phyloP scores from a whole-genome alignment of 2,888 invertebrate species.

The Napeogenes inachia region DNA sequence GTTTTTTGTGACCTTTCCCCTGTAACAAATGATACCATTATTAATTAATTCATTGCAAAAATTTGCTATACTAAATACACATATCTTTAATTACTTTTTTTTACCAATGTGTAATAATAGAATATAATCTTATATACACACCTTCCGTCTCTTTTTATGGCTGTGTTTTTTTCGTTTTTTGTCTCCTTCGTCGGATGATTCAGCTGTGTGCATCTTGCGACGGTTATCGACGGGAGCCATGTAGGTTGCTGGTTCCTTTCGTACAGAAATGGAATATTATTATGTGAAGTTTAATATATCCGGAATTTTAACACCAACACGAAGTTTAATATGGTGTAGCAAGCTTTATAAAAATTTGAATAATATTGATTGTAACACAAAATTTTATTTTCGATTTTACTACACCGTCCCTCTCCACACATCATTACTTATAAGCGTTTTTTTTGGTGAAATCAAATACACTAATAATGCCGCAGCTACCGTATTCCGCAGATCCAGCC shows the following conservation, averaged over 20 bases:
- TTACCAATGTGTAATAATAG: too few species aligned
- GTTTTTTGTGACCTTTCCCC: slow-evolving; percentile 46
- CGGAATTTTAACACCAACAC: not conserved
- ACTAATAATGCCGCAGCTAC: too few species aligned
- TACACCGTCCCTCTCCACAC: too few species aligned
- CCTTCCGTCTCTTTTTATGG: slow-evolving; percentile 52
- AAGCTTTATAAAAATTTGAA: not conserved
- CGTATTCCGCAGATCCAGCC: too few species aligned
- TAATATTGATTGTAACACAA: not conserved
- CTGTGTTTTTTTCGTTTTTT: slow-evolving; percentile 49
- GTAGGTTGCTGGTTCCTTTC: slow-evolving; percentile 56
- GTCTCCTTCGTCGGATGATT: slow-evolving; percentile 29
- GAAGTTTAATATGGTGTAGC: not conserved
- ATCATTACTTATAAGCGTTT: too few species aligned
- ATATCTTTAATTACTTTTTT: too few species aligned
- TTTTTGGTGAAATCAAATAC: too few species aligned
- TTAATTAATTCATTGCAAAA: not conserved
- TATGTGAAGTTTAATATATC: too few species aligned
- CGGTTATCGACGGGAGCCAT: slow-evolving; percentile 60
- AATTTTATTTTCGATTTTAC: too few species aligned
- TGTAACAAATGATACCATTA: slow-evolving; percentile 9
- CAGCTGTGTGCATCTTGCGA: slow-evolving; percentile 32
- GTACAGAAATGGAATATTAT: not conserved
- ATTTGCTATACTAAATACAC: not conserved
- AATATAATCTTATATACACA: slow-evolving; percentile 3